These are phyloP conservation scores for Cyprinodon tularosa DNA, from an alignment of 2,113 vertebrate species.

Conservation along the genomic window DNA sequence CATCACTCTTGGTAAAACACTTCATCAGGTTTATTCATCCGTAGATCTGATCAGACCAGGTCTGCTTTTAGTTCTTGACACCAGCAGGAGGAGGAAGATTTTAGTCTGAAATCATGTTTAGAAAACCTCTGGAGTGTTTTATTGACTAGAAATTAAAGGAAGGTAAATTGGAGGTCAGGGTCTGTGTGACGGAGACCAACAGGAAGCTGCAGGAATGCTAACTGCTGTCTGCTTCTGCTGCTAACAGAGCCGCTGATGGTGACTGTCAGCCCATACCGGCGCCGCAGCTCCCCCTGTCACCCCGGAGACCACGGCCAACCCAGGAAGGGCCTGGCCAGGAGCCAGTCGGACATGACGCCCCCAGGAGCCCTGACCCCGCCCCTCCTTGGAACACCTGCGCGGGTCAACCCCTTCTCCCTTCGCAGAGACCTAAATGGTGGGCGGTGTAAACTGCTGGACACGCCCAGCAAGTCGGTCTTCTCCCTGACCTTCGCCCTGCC, in stretches of 20 bases:
- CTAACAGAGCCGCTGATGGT: slow-evolving; percentile 49
- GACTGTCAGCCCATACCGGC: slow-evolving; percentile 67
- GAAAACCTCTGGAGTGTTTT: no score
- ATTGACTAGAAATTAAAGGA: no score
- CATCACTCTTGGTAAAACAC: slow-evolving; percentile 57
- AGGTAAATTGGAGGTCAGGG: no score
- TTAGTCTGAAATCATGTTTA: no score
- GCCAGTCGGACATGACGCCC: slow-evolving; percentile 87
- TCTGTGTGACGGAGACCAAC: no score
- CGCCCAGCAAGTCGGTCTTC: slow-evolving; percentile 88
- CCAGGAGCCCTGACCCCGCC: slow-evolving; percentile 57
- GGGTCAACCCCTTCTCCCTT: slow-evolving; percentile 93
- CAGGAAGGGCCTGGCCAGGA: slow-evolving; percentile 78
- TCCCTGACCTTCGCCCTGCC: slow-evolving; percentile 87
- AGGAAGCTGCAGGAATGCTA: neutral
- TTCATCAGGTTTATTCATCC: no score
- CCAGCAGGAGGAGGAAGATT: no score
- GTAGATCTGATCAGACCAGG: no score
- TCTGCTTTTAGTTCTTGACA: no score
- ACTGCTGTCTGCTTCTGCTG: neutral
- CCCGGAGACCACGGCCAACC: slow-evolving; percentile 65
- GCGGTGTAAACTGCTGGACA: slow-evolving; percentile 91
- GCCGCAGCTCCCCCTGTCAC: slow-evolving; percentile 70
- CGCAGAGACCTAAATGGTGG: slow-evolving; percentile 91
- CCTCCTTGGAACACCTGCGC: slow-evolving; percentile 75